Evolutionary conservation across 2,888 invertebrate genomes (phyloP), one percentile per base, ranked within the genome.

Genomic region (Antheraea assamensis): DNA sequence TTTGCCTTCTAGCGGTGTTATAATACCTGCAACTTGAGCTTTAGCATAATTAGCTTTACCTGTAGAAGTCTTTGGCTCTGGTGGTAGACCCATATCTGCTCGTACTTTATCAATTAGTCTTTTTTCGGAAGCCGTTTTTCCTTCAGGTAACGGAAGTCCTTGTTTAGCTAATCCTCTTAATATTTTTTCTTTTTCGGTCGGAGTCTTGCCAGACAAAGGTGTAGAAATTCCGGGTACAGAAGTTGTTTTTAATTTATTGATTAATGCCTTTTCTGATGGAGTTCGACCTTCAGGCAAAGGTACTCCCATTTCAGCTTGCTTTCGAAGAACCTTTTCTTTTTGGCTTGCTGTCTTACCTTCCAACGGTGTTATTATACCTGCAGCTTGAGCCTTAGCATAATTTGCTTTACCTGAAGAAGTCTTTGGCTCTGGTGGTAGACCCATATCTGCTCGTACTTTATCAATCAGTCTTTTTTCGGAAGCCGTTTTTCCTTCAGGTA

Each of bases 391-490:
- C 75, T 78, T 79, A 3, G 80, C 73, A 71, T 81, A 80, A 55
- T 78, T 82, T 71, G 77, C 72, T 72, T 77, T 82, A 10, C 75
- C 75, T 4, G 78, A 49, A 24, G 76, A 55, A 5, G 82, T 77
- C 73, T 80, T 80, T 0, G 86, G 83, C 75, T 81, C 80, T 17
- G 83, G 80, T 13, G 85, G 83, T 7, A 85, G 71, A 13, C 84
- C 84, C 30, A 86, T 5, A 31, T 87, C 84, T 66, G 77, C 75
- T 30, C 84, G 77, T 5, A 87, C 78, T 77, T 84, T 84, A 1
- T 80, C 77, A 0, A 85, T 76, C 0, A 87, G 27, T 49, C 83
- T 80, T 70, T 80, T 82, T 55, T 85, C 88, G 0, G 87, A 87
- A 0, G 79, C 27, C 2, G 86, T 84, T 79, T 83, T 83, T 0